Percentiles rank a stretch among this genome's conserved stretches.
phyloP scores from a whole-genome alignment of 2,888 invertebrate species.

The Argynnis bischoffii region DNA sequence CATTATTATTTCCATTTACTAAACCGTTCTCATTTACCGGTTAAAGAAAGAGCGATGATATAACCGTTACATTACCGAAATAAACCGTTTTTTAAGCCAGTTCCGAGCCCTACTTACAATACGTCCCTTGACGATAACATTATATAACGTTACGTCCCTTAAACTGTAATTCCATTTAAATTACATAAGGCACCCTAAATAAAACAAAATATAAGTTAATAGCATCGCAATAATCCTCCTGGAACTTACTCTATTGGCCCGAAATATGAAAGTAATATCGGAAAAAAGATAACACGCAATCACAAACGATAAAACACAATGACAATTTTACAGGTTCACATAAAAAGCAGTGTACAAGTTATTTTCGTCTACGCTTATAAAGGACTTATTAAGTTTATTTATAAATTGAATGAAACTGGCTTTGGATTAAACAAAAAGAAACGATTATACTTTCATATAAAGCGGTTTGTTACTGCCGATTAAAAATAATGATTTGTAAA shows the following conservation, averaged over 20 bases:
- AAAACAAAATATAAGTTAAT: neutral
- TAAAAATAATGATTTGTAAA: neutral
- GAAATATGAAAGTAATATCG: constrained; percentile 52
- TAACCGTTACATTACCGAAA: too few relatives aligned
- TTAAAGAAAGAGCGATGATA: too few relatives aligned
- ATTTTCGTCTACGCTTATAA: constrained; percentile 29
- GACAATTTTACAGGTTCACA: constrained; percentile 41
- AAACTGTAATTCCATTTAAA: too few relatives aligned
- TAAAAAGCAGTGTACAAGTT: constrained; percentile 40
- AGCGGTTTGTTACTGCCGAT: neutral
- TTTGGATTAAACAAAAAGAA: constrained; percentile 13
- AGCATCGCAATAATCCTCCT: neutral
- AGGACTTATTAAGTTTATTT: constrained; percentile 28
- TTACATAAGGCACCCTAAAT: too few relatives aligned
- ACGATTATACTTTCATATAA: neutral
- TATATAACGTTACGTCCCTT: too few relatives aligned
- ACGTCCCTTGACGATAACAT: too few relatives aligned
- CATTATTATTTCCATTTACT: too few relatives aligned
- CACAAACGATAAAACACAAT: constrained; percentile 49
- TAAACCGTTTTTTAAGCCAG: too few relatives aligned
- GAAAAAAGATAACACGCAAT: constrained; percentile 56
- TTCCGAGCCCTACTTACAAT: too few relatives aligned
- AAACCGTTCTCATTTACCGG: too few relatives aligned
- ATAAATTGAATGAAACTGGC: constrained; percentile 16
- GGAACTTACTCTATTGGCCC: constrained; percentile 60